Evolutionary conservation across 1,140 invertebrate species (phyloP).

Genomic region (Acromyrmex echinatior): DNA sequence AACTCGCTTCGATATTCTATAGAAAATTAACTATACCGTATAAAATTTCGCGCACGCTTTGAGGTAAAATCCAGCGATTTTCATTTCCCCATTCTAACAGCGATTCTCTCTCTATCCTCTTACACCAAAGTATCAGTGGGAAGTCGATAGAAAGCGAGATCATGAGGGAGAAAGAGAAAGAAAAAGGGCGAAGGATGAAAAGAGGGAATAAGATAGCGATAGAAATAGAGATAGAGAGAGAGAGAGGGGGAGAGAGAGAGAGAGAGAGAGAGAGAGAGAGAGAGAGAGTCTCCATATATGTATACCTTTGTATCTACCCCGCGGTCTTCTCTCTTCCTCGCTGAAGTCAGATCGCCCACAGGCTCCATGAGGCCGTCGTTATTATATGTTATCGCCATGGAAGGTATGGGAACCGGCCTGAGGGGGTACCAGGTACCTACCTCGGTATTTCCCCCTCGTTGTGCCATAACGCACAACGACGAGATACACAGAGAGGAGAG

Average conservation of each 20-base stretch:
- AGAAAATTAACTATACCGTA: conserved; percentile 55
- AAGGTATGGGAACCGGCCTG: conserved; percentile 85
- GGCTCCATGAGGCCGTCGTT: conserved; percentile 80
- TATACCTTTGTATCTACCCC: conserved; percentile 70
- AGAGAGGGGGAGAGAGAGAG: not conserved
- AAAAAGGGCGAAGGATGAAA: conserved; percentile 20
- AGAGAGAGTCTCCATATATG: conserved; percentile 21
- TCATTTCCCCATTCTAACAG: conserved; percentile 46
- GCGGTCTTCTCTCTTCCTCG: conserved; percentile 73
- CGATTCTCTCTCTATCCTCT: conserved; percentile 46
- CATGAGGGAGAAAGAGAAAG: not conserved
- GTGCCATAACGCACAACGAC: conserved; percentile 81
- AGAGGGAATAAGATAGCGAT: not conserved
- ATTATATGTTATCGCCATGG: conserved; percentile 83
- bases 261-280: not conserved
- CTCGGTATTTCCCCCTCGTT: conserved; percentile 77
- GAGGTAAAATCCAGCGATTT: conserved; percentile 50
- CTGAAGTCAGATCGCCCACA: conserved; percentile 79
- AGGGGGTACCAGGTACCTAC: conserved; percentile 79
- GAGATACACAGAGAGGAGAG: conserved; percentile 74
- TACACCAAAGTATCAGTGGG: conserved; percentile 20
- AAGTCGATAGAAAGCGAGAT: conserved; percentile 47
- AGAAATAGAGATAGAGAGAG: not conserved
- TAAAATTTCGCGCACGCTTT: conserved; percentile 57
- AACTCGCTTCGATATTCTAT: conserved; percentile 47